Conservation (phyloP, 1,140 invertebrate species). For the Lethrus apterus region DNA sequence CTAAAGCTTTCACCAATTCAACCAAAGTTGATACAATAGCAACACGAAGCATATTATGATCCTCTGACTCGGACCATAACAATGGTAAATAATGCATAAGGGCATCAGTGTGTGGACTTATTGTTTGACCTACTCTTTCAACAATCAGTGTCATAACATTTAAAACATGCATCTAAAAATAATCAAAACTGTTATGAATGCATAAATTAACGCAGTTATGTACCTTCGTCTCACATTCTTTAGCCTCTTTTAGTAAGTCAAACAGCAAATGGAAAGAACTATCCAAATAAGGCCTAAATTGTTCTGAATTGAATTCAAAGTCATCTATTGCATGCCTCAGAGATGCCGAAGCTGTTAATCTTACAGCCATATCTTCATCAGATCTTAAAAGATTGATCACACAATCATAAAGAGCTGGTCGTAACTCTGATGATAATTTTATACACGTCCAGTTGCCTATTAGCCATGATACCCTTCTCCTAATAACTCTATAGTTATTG, state of each 20-base stretch:
- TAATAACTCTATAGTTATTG: conserved; percentile 80
- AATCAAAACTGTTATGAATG: conserved; percentile 5
- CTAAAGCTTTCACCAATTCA: conserved; percentile 63
- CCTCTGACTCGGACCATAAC: conserved; percentile 79
- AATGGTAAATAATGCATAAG: conserved; percentile 77
- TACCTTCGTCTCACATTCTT: conserved; percentile 90
- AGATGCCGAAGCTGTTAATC: conserved; percentile 66
- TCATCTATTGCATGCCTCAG: conserved; percentile 80
- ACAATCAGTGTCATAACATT: conserved; percentile 85
- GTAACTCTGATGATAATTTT: conserved; percentile 69
- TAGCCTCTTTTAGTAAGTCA: conserved; percentile 75
- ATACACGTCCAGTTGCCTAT: conserved; percentile 79
- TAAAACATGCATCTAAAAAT: conserved; percentile 74
- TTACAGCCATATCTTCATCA: conserved; percentile 75
- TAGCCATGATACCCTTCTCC: conserved; percentile 81
- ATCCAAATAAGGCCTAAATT: conserved; percentile 77
- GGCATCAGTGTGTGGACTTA: conserved; percentile 60
- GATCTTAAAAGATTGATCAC: conserved; percentile 63
- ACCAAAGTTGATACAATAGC: conserved; percentile 82
- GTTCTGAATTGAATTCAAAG: conserved; percentile 83
- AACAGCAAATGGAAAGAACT: conserved; percentile 72
- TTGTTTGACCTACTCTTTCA: conserved; percentile 71
- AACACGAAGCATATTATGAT: conserved; percentile 86
- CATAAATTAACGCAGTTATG: conserved; percentile 9
- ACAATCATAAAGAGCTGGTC: conserved; percentile 74